Base-by-base conservation (phyloP, 1,140 invertebrate species). In the Sesamia nonagrioides region DNA sequence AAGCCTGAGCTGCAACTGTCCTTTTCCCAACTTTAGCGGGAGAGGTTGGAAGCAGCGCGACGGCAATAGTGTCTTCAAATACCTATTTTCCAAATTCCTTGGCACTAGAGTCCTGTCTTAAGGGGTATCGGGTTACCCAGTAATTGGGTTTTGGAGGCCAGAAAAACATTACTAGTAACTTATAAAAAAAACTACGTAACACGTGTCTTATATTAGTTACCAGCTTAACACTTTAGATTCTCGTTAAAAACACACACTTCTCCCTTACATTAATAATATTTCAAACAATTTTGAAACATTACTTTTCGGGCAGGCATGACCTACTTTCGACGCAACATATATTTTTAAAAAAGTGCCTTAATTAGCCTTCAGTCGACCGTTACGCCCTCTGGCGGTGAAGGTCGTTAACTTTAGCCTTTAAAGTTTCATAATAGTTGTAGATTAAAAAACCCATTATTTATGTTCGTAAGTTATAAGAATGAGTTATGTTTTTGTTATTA, bases 301-400 rank as follows among this genome's bases (percentile, higher is more conserved):
- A 66, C 21, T 45, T 68, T 68, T 68, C 6, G 9, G 40, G 6
- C 17, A 50, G 40, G 52, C 56, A 61, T 40, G 60, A 66, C 60
- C 61, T 54, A 77, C 27, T 35, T 68, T 15, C 48, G 40, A 33
- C 54, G 37, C 6, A 35, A 33, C 48, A 54, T 68, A 68, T 77
- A 50, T 72, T 76, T 77, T 77, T 77, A 54, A 77, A 75, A 21
- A 3, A 27, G 33, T 21, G 27, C 45, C 42, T 77, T 54, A 77
- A 54, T 77, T 77, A 66, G 61, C 45, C 21, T 60, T 33, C 33
- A n/a, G 48, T 15, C 58, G 33, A 63, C 58, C 27, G 45, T 56
- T 42, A 7, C 74, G 74, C 50, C 61, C 60, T 54, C 60, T 52
- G 33, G 58, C 45, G 56, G 42, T 54, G 60, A 68, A 77, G 74